Conservation (phyloP, 30 jellyfish, hydroid and myxozoan species). For the Hydractinia symbiolongicarpus region DNA sequence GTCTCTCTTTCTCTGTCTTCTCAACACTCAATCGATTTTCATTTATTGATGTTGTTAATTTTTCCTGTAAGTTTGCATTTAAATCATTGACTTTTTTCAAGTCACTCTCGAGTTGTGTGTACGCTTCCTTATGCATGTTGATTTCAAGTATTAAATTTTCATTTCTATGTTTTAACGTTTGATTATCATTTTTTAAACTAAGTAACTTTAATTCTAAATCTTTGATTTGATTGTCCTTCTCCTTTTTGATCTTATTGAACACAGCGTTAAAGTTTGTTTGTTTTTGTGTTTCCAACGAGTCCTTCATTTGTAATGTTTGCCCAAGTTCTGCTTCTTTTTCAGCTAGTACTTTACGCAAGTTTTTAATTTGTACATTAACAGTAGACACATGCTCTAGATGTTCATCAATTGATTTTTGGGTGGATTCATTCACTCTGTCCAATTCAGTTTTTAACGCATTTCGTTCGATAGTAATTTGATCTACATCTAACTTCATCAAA, state of each 20-base stretch:
- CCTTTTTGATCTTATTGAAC: conserved; percentile 52
- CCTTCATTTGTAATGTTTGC: conserved; percentile 5
- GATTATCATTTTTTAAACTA: conserved; percentile 9
- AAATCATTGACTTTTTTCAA: conserved; percentile 8
- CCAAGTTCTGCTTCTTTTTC: conserved; percentile 10
- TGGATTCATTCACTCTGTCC: conserved; percentile 2
- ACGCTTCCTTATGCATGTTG: conserved; percentile 28
- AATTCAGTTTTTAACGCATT: not conserved
- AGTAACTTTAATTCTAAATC: conserved; percentile 16
- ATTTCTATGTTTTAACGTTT: conserved; percentile 13
- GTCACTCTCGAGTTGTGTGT: conserved; percentile 24
- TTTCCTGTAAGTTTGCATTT: not conserved
- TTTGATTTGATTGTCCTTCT: conserved; percentile 41
- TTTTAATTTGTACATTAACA: conserved; percentile 20
- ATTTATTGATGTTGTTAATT: not conserved
- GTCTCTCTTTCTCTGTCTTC: not conserved
- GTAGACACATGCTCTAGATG: conserved; percentile 25
- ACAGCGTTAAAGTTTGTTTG: conserved; percentile 56
- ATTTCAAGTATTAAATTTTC: conserved; percentile 15
- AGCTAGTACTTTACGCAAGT: conserved; percentile 15
- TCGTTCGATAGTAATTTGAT: not conserved
- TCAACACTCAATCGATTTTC: not conserved
- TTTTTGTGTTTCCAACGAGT: conserved; percentile 20
- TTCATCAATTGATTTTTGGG: conserved; percentile 11
- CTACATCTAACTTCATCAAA: not conserved